Conservation (phyloP, 2,888 invertebrate genomes). For the Halictus ligatus region DNA sequence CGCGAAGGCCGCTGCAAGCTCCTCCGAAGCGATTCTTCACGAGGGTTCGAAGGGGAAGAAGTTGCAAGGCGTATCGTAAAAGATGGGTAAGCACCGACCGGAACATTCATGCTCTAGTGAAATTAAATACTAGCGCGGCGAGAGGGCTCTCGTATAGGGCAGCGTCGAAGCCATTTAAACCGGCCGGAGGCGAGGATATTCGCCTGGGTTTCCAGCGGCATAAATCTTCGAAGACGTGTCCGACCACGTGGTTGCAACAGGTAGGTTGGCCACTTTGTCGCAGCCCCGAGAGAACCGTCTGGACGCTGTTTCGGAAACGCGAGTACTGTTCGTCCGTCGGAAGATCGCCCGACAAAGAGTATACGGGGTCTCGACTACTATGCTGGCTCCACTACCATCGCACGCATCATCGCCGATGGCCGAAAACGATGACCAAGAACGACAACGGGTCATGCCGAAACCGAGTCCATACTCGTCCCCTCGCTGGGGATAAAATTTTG, state of each 20-base stretch:
- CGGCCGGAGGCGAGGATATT: conserved; percentile 60
- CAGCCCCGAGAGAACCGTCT: not conserved
- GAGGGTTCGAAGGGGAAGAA: conserved; percentile 55
- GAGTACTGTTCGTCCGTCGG: not conserved
- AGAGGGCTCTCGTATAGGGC: conserved; percentile 47
- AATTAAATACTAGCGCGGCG: conserved; percentile 76
- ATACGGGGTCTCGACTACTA: too few species aligned
- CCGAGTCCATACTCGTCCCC: too few species aligned
- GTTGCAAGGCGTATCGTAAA: conserved; percentile 74
- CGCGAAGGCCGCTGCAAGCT: conserved; percentile 13
- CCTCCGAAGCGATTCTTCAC: conserved; percentile 65
- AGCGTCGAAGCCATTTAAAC: conserved; percentile 66
- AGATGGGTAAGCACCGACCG: conserved; percentile 75
- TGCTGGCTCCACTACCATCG: too few species aligned
- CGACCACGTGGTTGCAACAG: conserved; percentile 47
- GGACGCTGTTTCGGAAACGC: not conserved
- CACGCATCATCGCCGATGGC: too few species aligned
- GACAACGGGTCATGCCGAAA: too few species aligned
- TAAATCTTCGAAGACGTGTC: conserved; percentile 57
- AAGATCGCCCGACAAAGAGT: not conserved
- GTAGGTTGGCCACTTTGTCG: conserved; percentile 50
- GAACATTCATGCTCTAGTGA: conserved; percentile 80
- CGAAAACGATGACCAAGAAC: too few species aligned
- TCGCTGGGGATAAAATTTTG: too few species aligned
- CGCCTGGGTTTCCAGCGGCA: conserved; percentile 49